These are phyloP conservation scores for Macaria notata DNA, from an alignment of 2,888 invertebrate genomes.

Conservation along the genomic window DNA sequence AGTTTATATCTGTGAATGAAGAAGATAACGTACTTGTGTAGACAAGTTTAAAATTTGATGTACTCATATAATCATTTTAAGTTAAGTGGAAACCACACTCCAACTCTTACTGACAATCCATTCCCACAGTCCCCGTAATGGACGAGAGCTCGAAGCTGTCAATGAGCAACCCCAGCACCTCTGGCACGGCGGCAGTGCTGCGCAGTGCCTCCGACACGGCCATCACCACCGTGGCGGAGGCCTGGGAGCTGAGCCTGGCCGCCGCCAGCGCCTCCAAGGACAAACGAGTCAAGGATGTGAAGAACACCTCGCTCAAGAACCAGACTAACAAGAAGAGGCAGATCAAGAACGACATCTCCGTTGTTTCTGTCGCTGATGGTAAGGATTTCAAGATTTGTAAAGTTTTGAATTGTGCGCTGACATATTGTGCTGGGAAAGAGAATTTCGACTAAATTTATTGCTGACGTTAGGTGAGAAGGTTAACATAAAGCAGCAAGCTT, in stretches of 20 bases:
- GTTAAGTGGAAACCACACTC: too few species aligned
- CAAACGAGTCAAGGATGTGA: constrained; percentile 92
- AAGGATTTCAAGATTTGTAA: too few species aligned
- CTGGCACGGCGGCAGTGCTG: constrained; percentile 81
- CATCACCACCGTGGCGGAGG: constrained; percentile 91
- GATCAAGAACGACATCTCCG: constrained; percentile 51
- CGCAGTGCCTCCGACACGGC: constrained; percentile 88
- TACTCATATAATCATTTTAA: too few species aligned
- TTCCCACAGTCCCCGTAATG: constrained; percentile 62
- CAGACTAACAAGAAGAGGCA: constrained; percentile 66
- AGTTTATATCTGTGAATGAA: too few species aligned
- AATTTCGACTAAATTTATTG: too few species aligned
- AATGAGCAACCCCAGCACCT: constrained; percentile 35
- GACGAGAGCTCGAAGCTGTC: constrained; percentile 55
- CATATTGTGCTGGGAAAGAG: too few species aligned
- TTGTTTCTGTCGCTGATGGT: constrained; percentile 59
- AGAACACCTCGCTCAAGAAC: constrained; percentile 82
- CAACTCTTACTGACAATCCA: too few species aligned
- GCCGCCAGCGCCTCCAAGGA: constrained; percentile 95
- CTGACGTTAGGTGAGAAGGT: too few species aligned
- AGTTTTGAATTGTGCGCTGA: too few species aligned
- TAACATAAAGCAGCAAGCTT: too few species aligned
- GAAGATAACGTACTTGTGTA: too few species aligned
- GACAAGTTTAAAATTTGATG: too few species aligned
- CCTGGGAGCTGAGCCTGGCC: constrained; percentile 90